Base-by-base conservation (phyloP, 2,888 invertebrate genomes). In the Pasiphila rectangulata region DNA sequence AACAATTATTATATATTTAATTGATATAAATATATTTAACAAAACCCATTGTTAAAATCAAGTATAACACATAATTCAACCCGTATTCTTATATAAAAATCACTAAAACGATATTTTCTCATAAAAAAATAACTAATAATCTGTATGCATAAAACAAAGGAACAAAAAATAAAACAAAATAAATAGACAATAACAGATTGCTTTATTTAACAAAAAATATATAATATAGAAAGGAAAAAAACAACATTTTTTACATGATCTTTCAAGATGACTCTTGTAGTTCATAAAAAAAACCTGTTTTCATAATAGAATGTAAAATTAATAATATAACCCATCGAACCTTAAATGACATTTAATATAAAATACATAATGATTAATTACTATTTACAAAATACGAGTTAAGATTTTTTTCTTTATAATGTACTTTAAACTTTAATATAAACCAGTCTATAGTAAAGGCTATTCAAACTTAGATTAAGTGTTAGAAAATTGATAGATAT, bases 171-270 rank as follows among this genome's bases (percentile, higher is more conserved):
- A 81, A 85, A 85, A 83, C 79, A 80, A 88, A 85, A 83, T 75
- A 72, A 86, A 73, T 83, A 79, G 85, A 87, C 86, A 86, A 87
- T 88, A 88, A 88, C 88, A 86, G 82, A 83, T 86, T 87, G 85
- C 84, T 88, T 88, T 88, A 88, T 88, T 87, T 87, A 88, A 88
- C 88, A 88, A 88, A 87, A 87, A 87, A 87, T 86, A 87, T 86
- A 87, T 85, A 85, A 84, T 84, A 85, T 83, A 83, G 78, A 84
- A 81, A 79, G 64, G 56, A 66, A 71, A 75, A 78, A 87, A 86
- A 86, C 83, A 80, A 79, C 57, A 72, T 76, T 82, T 83, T 82
- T 71, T 82, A 85, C 83, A 75, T 79, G 76, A 77, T 72, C 69
- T 65, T 51, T 60, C 64, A 69, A 76, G 75, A 72, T 51, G 21